Evolutionary conservation across 1,140 invertebrate genomes (phyloP), one percentile per base, ranked within the genome.

Genomic region (Ceratosolen fusciceps): DNA sequence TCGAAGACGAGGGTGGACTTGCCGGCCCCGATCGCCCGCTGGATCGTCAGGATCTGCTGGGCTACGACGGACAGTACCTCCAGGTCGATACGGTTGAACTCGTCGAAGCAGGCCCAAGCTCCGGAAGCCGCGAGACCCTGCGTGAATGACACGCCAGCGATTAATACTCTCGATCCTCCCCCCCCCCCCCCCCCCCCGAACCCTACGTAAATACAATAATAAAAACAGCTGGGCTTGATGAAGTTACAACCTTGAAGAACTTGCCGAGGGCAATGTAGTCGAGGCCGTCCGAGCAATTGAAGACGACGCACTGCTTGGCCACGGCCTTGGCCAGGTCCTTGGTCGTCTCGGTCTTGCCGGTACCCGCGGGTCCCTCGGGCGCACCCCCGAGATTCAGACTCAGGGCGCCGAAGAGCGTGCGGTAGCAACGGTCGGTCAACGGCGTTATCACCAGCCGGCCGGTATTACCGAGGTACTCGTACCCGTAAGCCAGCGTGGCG

Each of bases 41-140:
- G 94, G 78, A 95, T 94, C 1, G 93, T 95, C 3, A 95, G 86
- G 79, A 95, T 94, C 89, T 97, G 96, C 88, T 97, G 96, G 0
- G 96, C 96, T 4, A 97, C 96, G 2, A 99, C 97, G 0, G 97
- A 99, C 39, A 98, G 86, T 54, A 98, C 97, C 88, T 96, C 95
- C 47, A 96, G 86, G 85, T 96, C 95, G 80, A 96, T 96, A 16
- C 95, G 92, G 86, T 96, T 96, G 87, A 99, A 99, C 89, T 99
- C 98, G 86, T 99, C 98, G 86, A 99, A 98, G 88, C 98, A 99
- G 0, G 97, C 96, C 97, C 97, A 99, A 1, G 98, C 97, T 12
- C 98, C 98, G 85, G 96, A 97, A 0, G 97, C 96, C 4, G 97
- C 96, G 56, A 99, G 89, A 79, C 98, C 98, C 95, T 94, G 24